Conservation (phyloP, 2,113 vertebrate genomes). For the Vulpes lagopus region DNA sequence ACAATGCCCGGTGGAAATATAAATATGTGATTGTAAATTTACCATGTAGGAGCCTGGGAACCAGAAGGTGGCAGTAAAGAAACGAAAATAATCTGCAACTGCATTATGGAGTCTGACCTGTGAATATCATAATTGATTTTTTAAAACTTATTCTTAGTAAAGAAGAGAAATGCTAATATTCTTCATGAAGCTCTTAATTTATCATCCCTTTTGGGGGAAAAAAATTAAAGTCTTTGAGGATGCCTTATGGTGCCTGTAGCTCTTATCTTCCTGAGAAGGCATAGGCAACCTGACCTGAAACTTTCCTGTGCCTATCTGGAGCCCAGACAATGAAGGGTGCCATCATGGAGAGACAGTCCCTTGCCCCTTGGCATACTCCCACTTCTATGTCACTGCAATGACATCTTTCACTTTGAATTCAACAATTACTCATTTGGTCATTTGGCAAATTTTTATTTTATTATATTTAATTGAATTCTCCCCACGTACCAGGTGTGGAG, state of each 20-base stretch:
- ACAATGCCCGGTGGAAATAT: neutral
- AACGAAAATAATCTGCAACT: neutral
- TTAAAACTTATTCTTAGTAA: neutral
- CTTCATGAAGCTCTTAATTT: neutral
- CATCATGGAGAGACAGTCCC: accelerated
- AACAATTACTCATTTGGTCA: neutral
- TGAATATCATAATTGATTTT: neutral
- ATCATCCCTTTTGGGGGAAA: neutral
- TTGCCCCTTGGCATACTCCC: neutral
- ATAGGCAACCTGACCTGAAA: neutral
- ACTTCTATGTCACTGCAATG: neutral
- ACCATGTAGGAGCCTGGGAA: neutral
- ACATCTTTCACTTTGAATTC: neutral
- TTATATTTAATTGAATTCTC: neutral
- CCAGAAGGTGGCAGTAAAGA: conserved; percentile 88
- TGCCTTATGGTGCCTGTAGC: neutral
- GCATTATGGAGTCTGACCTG: neutral
- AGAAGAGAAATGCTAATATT: neutral
- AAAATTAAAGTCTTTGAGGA: neutral
- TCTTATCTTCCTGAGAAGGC: neutral
- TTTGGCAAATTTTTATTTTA: neutral
- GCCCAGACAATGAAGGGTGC: neutral
- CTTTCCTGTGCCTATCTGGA: neutral
- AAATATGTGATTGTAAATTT: neutral
- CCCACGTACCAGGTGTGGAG: neutral